Evolutionary conservation across 2,888 invertebrate genomes (phyloP).

Genomic region (Meghimatium bilineatum): DNA sequence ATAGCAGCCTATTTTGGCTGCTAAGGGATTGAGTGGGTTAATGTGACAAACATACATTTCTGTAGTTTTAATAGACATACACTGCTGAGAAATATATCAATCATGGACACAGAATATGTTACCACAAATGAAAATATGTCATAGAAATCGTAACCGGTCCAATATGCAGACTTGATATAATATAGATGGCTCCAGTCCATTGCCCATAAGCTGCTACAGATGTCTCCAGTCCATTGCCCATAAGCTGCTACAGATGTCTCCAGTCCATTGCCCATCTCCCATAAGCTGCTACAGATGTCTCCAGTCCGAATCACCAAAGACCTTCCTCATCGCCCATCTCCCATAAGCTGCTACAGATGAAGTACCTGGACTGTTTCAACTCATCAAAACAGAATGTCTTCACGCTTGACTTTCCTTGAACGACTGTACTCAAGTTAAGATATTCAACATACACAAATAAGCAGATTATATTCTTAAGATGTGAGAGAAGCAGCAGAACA

Average conservation of each 20-base stretch:
- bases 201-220: constrained; percentile 57
- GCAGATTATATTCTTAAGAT: background rate
- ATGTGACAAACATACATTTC: no score
- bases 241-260: constrained; percentile 60
- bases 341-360: constrained; percentile 67
- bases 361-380: constrained; percentile 58
- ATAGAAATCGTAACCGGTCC: no score
- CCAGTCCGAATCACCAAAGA: constrained; percentile 4
- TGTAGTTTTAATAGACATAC: no score
- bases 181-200: no score
- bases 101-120: no score
- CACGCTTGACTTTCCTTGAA: constrained; percentile 25
- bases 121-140: no score
- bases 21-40: no score
- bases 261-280: background rate
- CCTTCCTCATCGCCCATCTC: constrained; percentile 59
- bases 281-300: background rate
- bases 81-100: no score
- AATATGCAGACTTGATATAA: no score
- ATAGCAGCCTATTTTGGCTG: no score
- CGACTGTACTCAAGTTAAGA: constrained; percentile 25
- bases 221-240: constrained; percentile 59
- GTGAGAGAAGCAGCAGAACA: no score
- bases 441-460: background rate
- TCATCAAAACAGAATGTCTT: constrained; percentile 37